Evolutionary conservation across 2,888 invertebrate genomes (phyloP), one percentile per base, ranked within the genome.

Genomic region (Lochmaea capreae): DNA sequence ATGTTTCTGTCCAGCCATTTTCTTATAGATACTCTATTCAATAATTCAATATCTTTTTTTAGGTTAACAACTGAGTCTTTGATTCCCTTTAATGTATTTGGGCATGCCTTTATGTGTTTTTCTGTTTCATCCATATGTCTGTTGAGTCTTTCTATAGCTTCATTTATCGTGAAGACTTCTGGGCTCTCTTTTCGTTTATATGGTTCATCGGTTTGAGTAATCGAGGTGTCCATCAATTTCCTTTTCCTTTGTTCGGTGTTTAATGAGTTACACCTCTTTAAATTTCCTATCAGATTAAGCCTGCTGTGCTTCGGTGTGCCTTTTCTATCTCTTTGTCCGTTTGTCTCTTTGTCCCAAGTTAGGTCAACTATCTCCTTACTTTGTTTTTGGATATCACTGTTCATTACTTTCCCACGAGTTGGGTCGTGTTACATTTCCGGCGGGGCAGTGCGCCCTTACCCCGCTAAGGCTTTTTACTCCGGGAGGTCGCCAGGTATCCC

Each of bases 141-240:
- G 5, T 22, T 58, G 2, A 57, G 16, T 18, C 57, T 57, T 10
- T 57, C 57, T 1, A 57, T 57, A 18, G 57, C 57, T 57, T 57
- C 57, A 22, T 58, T 58, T 22, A 58, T 58, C 18, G 58, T 58
- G 58, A 58, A 58, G 10, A 22, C 58, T 58, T 22, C 22, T 22
- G 58, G 22, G 22, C 58, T 58, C 12, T 2, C 58, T 22, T 10
- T 58, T 12, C 58, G 2, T 58, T 58, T 58, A 5, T 58, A 58
- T 58, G 58, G 58, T 22, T 58, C 22, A 22, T 58, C 58, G 1
- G 0, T 10, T 6, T 12, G 0, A 3, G 26, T 10, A 1, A 58
- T 58, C 58, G 58, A 58, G 22, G 58, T 58, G 22, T 58, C 22
- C 11, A 58, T 58, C 58, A 58, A 22, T 22, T 22, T 22, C 58